Conservation (phyloP, 2,797 vertebrate genomes). For the Arvicola amphibius region DNA sequence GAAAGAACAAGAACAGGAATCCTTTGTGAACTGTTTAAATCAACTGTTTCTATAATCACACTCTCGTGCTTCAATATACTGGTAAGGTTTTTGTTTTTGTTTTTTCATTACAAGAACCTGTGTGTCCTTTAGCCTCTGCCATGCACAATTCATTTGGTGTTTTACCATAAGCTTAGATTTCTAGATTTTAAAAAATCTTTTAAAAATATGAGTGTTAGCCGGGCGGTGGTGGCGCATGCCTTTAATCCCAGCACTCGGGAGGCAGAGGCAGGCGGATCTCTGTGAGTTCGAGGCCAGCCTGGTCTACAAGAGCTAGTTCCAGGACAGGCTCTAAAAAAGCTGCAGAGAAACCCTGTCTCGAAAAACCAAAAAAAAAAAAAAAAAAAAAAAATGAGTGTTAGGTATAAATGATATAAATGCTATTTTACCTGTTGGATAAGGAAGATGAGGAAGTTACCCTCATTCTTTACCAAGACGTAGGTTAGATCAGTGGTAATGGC, state of each 20-base stretch:
- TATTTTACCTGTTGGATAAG: background rate
- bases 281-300: no score
- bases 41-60: background rate
- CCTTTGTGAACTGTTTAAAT: background rate
- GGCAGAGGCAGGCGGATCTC: no score
- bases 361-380: no score
- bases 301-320: no score
- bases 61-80: background rate
- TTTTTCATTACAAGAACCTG: background rate
- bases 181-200: background rate
- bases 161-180: background rate
- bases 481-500: background rate
- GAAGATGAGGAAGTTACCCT: background rate
- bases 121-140: background rate
- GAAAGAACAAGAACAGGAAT: background rate
- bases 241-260: no score
- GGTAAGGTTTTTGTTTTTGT: background rate
- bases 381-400: background rate
- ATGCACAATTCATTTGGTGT: background rate
- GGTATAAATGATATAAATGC: background rate
- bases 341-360: no score
- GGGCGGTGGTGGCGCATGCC: no score
- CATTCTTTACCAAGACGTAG: background rate
- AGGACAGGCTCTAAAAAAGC: no score
- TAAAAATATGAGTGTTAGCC: background rate